Base-by-base conservation (phyloP, 2,797 vertebrate genomes). In the Ispidina picta region DNA sequence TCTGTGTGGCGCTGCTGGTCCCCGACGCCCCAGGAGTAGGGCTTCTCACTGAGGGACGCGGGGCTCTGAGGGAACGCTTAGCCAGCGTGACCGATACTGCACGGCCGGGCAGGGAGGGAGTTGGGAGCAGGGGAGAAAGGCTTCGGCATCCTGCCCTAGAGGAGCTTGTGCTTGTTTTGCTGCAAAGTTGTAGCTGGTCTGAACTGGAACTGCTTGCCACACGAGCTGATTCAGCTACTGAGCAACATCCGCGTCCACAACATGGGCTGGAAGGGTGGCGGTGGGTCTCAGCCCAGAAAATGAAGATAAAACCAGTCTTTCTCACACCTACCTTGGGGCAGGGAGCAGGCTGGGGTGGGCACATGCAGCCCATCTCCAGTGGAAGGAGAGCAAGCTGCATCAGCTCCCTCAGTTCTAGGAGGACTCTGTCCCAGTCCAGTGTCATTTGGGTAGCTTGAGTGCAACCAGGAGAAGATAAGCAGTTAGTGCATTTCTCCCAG, bases 151-250 rank as follows among this genome's bases (percentile, higher is more conserved):
- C 60, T 72, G 84, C 63, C 70, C 1, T 54, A 10, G 62, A 55
- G 82, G 89, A 74, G 82, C 84, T 23, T 18, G 49, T 58, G 78
- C 72, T 86, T 84, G 88, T 89, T 95, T 91, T 94, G 79, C 89
- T 93, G 92, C 93, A 37, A 94, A 96, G 89, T 95, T 95, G 46
- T 51, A 35, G 80, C 95, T 95, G 94, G 92, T 93, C 89, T 91
- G 90, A 95, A 78, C 94, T 92, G 96, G 96, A 94, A 91, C 89
- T 52, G 91, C 52, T 18, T 77, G 84, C 91, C 69, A 83, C 88
- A 86, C 86, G 92, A 92, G 95, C 93, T 89, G 93, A 85, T 90
- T 79, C 77, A 83, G 94, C 96, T 54, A 52, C 92, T 56, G 76
- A 95, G 91, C 90, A 65, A 18, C 51, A 39, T 90, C 66, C 89